These are phyloP conservation scores for Scaptomyza montana DNA, from an alignment of 1,140 invertebrate genomes.

Conservation along the genomic window DNA sequence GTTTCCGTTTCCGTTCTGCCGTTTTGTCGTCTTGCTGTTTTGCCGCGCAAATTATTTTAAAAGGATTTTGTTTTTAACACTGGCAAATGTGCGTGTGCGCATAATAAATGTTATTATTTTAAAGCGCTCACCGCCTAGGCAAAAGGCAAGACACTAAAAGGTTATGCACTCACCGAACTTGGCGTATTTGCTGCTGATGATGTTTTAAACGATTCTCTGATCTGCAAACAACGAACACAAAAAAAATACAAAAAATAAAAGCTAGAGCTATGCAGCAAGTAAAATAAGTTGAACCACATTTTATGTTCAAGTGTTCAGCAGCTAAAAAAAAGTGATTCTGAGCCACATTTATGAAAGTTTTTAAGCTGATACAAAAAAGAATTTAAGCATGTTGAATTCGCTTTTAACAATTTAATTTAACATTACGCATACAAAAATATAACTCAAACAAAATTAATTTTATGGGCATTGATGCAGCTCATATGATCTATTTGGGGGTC, in stretches of 20 bases:
- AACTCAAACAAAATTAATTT: not conserved
- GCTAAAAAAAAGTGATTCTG: not conserved
- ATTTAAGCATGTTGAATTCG: too few species aligned
- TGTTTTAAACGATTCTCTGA: too few species aligned
- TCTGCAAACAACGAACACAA: not conserved
- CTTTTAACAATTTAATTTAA: too few species aligned
- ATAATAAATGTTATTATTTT: constrained; percentile 51
- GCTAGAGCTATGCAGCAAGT: not conserved
- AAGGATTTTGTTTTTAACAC: constrained; percentile 70
- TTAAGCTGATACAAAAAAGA: too few species aligned
- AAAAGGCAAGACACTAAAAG: constrained; percentile 12
- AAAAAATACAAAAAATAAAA: not conserved
- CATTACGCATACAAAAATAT: not conserved
- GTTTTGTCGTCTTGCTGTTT: constrained; percentile 15
- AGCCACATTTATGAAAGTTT: not conserved
- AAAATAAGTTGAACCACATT: not conserved
- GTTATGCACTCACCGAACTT: not conserved
- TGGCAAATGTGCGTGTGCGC: constrained; percentile 19
- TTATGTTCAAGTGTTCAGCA: too few species aligned
- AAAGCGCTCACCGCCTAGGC: constrained; percentile 42
- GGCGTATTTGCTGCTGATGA: too few species aligned
- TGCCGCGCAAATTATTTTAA: constrained; percentile 73
- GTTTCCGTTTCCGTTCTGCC: constrained; percentile 67
- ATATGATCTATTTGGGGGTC: not conserved
- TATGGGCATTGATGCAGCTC: not conserved